Conservation (phyloP, 2,888 invertebrate species). For the Drosophila robusta region DNA sequence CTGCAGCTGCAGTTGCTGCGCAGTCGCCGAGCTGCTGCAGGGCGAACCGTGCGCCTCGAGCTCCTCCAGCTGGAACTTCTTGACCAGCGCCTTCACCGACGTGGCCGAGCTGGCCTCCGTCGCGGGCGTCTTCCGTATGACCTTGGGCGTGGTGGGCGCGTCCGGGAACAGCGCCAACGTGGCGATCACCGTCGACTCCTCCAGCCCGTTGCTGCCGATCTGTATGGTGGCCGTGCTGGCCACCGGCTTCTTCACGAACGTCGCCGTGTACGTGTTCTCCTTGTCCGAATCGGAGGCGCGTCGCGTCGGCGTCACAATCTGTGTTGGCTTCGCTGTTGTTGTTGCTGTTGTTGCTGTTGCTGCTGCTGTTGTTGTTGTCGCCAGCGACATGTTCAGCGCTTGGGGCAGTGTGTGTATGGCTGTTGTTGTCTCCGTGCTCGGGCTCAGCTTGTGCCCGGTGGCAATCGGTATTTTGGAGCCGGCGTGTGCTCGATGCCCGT, state of each 20-base stretch:
- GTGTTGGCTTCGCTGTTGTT: constrained; percentile 52
- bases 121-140: constrained; percentile 87
- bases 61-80: constrained; percentile 84
- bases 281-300: constrained; percentile 83
- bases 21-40: constrained; percentile 18
- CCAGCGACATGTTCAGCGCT: constrained; percentile 46
- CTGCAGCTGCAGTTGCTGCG: constrained; percentile 14
- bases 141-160: constrained; percentile 89
- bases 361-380: constrained; percentile 29
- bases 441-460: constrained; percentile 46
- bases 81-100: constrained; percentile 85
- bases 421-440: constrained; percentile 64
- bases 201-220: constrained; percentile 65
- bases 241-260: constrained; percentile 76
- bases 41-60: constrained; percentile 35
- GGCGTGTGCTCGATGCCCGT: constrained; percentile 49
- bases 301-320: constrained; percentile 73
- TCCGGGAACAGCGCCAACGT: constrained; percentile 86
- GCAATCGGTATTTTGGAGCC: constrained; percentile 62
- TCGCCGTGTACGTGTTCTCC: constrained; percentile 83
- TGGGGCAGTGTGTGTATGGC: constrained; percentile 72
- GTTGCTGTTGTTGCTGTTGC: constrained; percentile 33
- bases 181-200: constrained; percentile 70
- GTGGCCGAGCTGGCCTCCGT: constrained; percentile 86
- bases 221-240: constrained; percentile 73